Evolutionary conservation across 2,888 invertebrate species (phyloP), one percentile per base, ranked within the genome.

Genomic region (Hypselothyrea guttata): DNA sequence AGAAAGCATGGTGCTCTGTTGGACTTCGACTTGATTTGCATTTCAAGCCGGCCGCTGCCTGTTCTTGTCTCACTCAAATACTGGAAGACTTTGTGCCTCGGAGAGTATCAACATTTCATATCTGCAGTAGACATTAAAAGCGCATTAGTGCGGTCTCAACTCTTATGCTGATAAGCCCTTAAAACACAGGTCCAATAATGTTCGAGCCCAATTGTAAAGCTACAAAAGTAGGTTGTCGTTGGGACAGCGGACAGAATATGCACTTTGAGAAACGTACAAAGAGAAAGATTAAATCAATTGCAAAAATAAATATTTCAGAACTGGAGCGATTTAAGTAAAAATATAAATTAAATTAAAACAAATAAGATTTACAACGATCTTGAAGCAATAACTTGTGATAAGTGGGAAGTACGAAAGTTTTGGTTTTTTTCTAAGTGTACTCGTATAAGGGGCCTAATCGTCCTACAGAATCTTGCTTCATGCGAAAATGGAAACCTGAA

Each of bases 51-150:
- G 16, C 44, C 11, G 60, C 27, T 42, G 11, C 33, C 2, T 2
- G 3, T 38, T 18, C 18, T 38, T n/a, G 38, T 4, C 38, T 11
- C 18, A 16, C 11, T 38, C 11, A 16, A 22, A 22, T 22, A 22
- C 22, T 49, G 4, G 12, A 53, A 45, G 48, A 65, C 54, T 65
- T 45, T 59, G 31, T 45, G 44, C 33, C 37, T 75, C 68, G 65
- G 63, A 72, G 75, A 79, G 83, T 87, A 89, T 89, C 89, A 88
- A 85, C 81, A 85, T 86, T 87, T 89, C 86, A 87, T 89, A 90
- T 90, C 90, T 88, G 86, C 86, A 85, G 84, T 86, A 85, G 88
- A 90, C 89, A 90, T 89, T 90, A 89, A 90, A 90, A 90, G 90
- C 90, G 90, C 90, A 90, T 90, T 90, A 90, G 89, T 88, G 88